phyloP scores from a whole-genome alignment of 1,140 invertebrate species.

The Rhopalosiphum padi region DNA sequence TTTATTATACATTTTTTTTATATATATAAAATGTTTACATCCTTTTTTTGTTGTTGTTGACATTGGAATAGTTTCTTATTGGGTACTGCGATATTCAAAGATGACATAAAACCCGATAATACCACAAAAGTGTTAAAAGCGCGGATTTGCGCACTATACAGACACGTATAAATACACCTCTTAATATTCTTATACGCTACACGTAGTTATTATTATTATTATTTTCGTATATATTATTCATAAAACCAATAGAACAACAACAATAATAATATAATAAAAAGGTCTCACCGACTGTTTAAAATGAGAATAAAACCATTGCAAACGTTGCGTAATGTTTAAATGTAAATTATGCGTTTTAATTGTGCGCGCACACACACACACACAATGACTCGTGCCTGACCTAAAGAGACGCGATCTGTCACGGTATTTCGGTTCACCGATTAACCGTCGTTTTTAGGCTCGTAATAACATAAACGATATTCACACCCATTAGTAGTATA shows the following conservation, averaged over 20 bases:
- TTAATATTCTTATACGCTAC: not conserved
- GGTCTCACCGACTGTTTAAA: not conserved
- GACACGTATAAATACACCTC: not conserved
- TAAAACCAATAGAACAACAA: not conserved
- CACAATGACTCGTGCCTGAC: slow-evolving; percentile 1
- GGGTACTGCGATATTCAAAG: not conserved
- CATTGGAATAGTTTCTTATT: not conserved
- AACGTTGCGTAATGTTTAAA: not conserved
- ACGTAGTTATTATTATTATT: not conserved
- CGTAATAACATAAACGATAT: not conserved
- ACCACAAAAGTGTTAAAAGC: not conserved
- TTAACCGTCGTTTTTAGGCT: slow-evolving; percentile 23
- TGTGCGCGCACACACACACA: not conserved
- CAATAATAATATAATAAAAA: not conserved
- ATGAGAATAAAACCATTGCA: not conserved
- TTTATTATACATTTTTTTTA: not conserved
- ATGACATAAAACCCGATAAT: not conserved
- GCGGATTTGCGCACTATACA: not conserved
- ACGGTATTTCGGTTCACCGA: slow-evolving; percentile 40
- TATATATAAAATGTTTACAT: not conserved
- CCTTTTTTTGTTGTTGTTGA: not conserved
- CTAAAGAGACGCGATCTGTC: slow-evolving; percentile 45
- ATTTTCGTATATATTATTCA: not conserved
- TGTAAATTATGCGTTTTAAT: slow-evolving; percentile 39
- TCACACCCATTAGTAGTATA: not conserved